Evolutionary conservation across 1,140 invertebrate genomes (phyloP), one percentile per base, ranked within the genome.

Genomic region (Kradibia gibbosae): DNA sequence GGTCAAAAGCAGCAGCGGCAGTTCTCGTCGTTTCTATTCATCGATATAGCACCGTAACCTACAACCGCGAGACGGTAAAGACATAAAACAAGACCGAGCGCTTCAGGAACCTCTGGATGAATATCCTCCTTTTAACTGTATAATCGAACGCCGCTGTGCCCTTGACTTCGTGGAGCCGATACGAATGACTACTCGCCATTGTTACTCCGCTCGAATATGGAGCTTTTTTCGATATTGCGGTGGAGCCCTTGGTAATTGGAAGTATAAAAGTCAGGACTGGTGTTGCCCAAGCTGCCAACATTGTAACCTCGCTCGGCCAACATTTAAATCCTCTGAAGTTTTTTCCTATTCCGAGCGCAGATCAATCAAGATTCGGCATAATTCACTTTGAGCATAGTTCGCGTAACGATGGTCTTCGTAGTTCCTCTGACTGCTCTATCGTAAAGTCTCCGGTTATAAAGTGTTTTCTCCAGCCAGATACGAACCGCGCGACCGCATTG

Each of bases 21-120:
- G 53, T 22, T 42, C 34, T 60, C 78, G 73, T 83, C 83, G 84
- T 85, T 86, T 20, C 76, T 76, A 77, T 84, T 84, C 84, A 85
- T 85, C 85, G 82, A 85, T 80, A 84, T 88, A 87, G 84, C 82
- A 86, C 82, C 77, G 81, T 87, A 86, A 88, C 84, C 86, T 86
- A 85, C 83, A 87, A 65, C 53, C 48, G 76, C 50, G 65, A 53
- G 70, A 71, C 77, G 50, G 50, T 78, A 78, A 78, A 78, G 34
- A 55, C 62, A 70, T 78, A 72, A 79, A 79, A 36, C 50, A 36
- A 78, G 65, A 67, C 1, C 48, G 77, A 55, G 53, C 31, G 8
- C 36, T 75, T 60, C 53, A 36, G 60, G 25, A 74, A n/a, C 73
- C 42, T 28, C 67, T 74, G 42, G 53, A 82, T 78, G 70, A 42